phyloP scores from a whole-genome alignment of 2,797 vertebrate species.

The Micropoecilia bifurca region DNA sequence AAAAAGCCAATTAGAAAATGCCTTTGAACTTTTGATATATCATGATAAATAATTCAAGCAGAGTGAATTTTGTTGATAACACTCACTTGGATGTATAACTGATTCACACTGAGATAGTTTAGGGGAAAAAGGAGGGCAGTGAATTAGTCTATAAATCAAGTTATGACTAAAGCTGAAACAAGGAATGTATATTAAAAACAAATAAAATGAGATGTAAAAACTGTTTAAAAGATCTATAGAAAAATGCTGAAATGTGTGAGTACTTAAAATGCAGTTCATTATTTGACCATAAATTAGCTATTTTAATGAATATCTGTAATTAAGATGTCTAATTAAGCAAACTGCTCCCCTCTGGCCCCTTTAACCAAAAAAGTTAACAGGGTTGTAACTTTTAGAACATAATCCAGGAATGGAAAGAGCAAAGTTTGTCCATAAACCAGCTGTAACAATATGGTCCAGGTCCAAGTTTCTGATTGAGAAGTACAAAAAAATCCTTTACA shows the following conservation, averaged over 20 bases:
- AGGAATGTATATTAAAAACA: background rate
- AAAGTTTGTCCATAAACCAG: background rate
- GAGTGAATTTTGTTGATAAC: conserved; percentile 14
- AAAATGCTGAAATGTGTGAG: background rate
- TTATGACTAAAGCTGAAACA: background rate
- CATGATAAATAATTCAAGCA: conserved; percentile 35
- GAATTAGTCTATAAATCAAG: background rate
- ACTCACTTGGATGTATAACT: conserved; percentile 11
- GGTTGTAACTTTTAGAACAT: background rate
- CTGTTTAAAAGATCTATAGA: background rate
- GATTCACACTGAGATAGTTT: background rate
- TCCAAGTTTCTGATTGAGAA: background rate
- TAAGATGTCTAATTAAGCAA: background rate
- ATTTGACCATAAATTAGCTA: background rate
- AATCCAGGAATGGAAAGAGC: background rate
- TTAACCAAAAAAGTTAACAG: background rate
- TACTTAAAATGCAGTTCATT: background rate
- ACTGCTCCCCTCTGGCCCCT: background rate
- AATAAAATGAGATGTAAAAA: background rate
- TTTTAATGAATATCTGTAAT: background rate
- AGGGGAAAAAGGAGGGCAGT: background rate
- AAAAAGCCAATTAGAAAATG: conserved; percentile 28
- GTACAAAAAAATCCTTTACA: background rate
- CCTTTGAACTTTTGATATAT: conserved; percentile 27
- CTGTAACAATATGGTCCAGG: background rate